Conservation (phyloP, 1,140 invertebrate genomes). For the Drosophila rhopaloa region DNA sequence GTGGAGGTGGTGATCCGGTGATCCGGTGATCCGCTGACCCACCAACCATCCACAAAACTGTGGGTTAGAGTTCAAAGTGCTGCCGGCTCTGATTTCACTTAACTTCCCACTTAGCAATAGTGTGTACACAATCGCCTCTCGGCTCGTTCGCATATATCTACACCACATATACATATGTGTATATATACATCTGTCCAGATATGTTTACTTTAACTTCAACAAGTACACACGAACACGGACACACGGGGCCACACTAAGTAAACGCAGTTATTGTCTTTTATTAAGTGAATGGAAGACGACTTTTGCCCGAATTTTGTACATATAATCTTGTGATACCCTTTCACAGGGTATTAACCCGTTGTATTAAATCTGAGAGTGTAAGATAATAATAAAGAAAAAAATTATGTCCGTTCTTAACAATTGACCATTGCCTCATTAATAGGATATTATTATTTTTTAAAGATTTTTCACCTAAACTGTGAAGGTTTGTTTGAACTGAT, state of each 20-base stretch:
- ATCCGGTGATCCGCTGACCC: no score
- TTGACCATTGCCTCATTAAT: no score
- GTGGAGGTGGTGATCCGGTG: background rate
- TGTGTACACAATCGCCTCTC: constrained; percentile 47
- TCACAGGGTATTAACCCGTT: background rate
- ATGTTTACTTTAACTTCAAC: constrained; percentile 52
- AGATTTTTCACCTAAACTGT: no score
- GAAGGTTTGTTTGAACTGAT: no score
- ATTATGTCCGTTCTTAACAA: no score
- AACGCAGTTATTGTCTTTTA: constrained; percentile 78
- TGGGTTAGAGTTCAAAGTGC: constrained; percentile 68
- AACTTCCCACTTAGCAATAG: constrained; percentile 48
- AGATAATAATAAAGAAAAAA: no score
- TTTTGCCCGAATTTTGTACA: constrained; percentile 52
- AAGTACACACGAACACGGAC: constrained; percentile 47
- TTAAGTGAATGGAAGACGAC: constrained; percentile 78
- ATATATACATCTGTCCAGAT: constrained; percentile 13
- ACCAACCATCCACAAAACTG: background rate
- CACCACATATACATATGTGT: background rate
- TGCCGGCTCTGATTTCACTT: constrained; percentile 69
- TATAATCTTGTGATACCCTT: constrained; percentile 20
- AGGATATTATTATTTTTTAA: no score
- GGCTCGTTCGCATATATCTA: constrained; percentile 10
- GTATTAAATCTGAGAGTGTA: no score
- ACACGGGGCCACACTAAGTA: constrained; percentile 58